Conservation (phyloP, 1,140 invertebrate genomes). For the Laupala kohalensis region DNA sequence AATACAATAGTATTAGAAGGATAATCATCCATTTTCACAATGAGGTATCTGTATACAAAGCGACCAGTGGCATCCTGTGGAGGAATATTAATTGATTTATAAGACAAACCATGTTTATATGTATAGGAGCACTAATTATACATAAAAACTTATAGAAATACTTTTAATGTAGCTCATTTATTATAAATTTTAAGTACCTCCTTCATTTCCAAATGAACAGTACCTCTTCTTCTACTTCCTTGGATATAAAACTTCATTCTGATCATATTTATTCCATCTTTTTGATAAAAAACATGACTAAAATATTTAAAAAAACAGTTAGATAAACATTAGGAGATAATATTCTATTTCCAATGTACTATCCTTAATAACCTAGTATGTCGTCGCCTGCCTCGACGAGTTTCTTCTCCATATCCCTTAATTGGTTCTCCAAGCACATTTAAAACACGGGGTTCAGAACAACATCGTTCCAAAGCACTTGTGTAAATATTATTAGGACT, state of each 20-base stretch:
- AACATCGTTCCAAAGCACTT: conserved; percentile 59
- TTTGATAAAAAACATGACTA: conserved; percentile 58
- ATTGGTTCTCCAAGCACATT: conserved; percentile 74
- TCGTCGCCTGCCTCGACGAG: conserved; percentile 52
- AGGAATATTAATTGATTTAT: conserved; percentile 15
- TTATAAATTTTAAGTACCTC: conserved; percentile 40
- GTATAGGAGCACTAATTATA: too few species aligned
- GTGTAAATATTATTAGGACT: conserved; percentile 76
- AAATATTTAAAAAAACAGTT: conserved; percentile 23
- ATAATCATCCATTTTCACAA: conserved; percentile 69
- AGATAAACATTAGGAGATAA: neutral
- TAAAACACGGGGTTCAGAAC: conserved; percentile 49
- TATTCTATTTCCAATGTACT: neutral
- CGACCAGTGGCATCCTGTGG: conserved; percentile 61
- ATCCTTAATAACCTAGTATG: conserved; percentile 38
- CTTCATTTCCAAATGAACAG: conserved; percentile 72
- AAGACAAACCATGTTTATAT: too few species aligned
- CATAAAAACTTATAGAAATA: conserved; percentile 11
- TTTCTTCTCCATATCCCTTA: conserved; percentile 76
- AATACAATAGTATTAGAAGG: conserved; percentile 53
- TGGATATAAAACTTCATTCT: conserved; percentile 83
- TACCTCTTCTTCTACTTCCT: conserved; percentile 61
- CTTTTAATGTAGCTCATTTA: conserved; percentile 9
- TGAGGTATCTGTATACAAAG: conserved; percentile 68
- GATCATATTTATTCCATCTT: conserved; percentile 62